A percentile compares a stretch with the other conserved stretches of the same genome.
These are phyloP conservation scores for Argyresthia goedartella DNA, from an alignment of 2,888 invertebrate species.

Conservation along the genomic window DNA sequence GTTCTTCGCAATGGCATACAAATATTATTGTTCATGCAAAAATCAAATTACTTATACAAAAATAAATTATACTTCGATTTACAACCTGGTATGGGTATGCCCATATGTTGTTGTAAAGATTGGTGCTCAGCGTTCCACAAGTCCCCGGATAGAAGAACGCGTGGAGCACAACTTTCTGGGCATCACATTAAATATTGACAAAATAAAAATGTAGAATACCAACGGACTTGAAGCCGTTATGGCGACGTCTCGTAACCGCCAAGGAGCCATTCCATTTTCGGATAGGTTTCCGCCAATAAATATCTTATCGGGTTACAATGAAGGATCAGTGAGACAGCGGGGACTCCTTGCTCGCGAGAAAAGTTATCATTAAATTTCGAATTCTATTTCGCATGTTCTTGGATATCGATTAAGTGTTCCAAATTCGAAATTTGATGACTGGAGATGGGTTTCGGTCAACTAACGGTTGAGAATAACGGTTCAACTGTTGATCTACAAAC, in stretches of 20 bases:
- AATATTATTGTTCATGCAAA: too few relatives aligned
- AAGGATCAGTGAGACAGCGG: conserved; percentile 41
- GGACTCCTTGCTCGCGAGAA: conserved; percentile 17
- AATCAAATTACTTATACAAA: too few relatives aligned
- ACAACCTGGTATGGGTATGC: too few relatives aligned
- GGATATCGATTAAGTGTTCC: too few relatives aligned
- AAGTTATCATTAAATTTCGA: not conserved
- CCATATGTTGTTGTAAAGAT: not conserved
- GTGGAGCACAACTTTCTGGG: conserved; percentile 22
- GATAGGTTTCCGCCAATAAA: conserved; percentile 62
- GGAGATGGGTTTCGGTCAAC: too few relatives aligned
- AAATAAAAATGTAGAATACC: conserved; percentile 66
- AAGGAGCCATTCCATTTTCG: conserved; percentile 58
- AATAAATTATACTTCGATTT: too few relatives aligned
- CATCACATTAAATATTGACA: conserved; percentile 68
- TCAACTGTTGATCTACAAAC: too few relatives aligned
- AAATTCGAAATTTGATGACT: too few relatives aligned
- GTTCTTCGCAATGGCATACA: too few relatives aligned
- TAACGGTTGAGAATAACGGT: too few relatives aligned
- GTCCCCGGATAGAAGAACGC: not conserved
- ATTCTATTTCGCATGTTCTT: too few relatives aligned
- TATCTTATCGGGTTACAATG: conserved; percentile 68
- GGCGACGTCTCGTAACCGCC: conserved; percentile 45
- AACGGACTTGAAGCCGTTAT: conserved; percentile 49
- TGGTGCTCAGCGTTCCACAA: conserved; percentile 8